Base-by-base conservation (phyloP, 2,113 vertebrate genomes). In the Gobiocypris rarus region DNA sequence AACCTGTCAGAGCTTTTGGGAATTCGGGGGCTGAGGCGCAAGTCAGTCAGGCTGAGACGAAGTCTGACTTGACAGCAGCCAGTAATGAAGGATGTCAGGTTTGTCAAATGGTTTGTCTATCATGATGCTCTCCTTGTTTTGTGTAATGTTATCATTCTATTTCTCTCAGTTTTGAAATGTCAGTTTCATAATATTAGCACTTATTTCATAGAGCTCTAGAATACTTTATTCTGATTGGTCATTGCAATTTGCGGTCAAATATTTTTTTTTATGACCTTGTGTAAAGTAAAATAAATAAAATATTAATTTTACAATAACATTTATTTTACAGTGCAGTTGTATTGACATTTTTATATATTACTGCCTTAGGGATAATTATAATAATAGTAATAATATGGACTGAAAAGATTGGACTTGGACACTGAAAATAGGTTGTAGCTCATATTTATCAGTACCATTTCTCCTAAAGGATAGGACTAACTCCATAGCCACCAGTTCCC, bases 1-100 rank as follows among this genome's bases (percentile, higher is more conserved):
- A 67, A 67, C 31, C 73, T 84, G 74, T 84, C 75, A 70, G 65
- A 84, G 61, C 75, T 56, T 84, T 67, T 59, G 59, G 45, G 73
- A 76, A 52, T 76, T 75, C 54, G 48, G 59, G 45, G 28, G 73
- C 73, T 26, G 59, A 67, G 58, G 50, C 45, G 28, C 19, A 84
- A 76, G 73, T 76, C 73, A 76, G 22, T 84, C 54, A 76, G 58
- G 41, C 82, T 6, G 45, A 75, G 28, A 83, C 15, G 24, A 83
- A 78, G 79, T 82, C 76, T 45, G 59, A 54, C 13, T 71, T 77
- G 65, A 56, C n/a, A 78, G 56, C 76, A 78, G 14, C 38, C 38
- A 45, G 38, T 78, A 78, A 78, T 61, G 75, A 61, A 78, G 38
- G n/a, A 41, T 43, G 75, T 26, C n/a, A 7, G 28, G 13, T 61